Percentiles rank a stretch among this genome's conserved stretches.
Evolutionary conservation across 2,888 invertebrate species (phyloP).

Genomic region (Poecilus cupreus): DNA sequence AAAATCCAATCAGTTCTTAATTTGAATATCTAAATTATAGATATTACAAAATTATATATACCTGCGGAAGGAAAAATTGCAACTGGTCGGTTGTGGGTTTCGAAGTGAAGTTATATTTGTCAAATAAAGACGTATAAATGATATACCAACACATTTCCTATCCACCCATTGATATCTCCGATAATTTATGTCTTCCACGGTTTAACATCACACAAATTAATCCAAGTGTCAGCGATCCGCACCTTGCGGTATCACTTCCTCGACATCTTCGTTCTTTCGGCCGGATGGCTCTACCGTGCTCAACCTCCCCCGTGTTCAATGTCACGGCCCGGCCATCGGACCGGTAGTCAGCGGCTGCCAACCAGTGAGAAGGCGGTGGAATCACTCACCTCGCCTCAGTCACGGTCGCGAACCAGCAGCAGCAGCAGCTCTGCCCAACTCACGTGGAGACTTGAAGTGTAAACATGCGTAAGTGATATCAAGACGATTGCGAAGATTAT

Average conservation of each 20-base stretch:
- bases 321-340: neutral
- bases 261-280: neutral
- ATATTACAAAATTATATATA: too few species aligned
- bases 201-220: too few species aligned
- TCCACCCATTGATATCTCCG: neutral
- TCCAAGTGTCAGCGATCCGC: neutral
- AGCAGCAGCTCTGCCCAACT: neutral
- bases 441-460: constrained; percentile 2
- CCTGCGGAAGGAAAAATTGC: too few species aligned
- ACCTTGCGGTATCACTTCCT: neutral
- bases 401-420: constrained; percentile 14
- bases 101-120: too few species aligned
- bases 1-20: too few species aligned
- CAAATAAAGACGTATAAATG: too few species aligned
- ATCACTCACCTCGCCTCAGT: neutral
- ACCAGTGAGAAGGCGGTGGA: neutral
- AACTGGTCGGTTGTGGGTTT: too few species aligned
- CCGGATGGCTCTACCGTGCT: neutral
- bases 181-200: neutral
- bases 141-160: too few species aligned
- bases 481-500: neutral
- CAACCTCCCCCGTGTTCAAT: neutral
- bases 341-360: constrained; percentile 21
- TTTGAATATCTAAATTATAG: too few species aligned
- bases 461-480: neutral